Evolutionary conservation across 1,140 invertebrate species (phyloP).

Genomic region (Drosophila nigrodunni): DNA sequence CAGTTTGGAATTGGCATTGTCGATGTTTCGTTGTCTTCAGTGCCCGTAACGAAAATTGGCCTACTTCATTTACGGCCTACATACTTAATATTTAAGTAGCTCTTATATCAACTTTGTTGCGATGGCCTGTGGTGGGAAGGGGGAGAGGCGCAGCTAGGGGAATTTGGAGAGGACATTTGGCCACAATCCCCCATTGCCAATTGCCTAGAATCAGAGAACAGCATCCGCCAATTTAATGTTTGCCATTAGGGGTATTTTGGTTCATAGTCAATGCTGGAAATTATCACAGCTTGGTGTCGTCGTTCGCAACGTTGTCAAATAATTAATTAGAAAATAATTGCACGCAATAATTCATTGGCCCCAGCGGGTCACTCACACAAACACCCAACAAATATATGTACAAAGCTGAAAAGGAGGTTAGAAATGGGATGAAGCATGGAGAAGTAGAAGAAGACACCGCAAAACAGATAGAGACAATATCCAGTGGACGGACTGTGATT

Average conservation of each 20-base stretch:
- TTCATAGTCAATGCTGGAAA: slow-evolving; percentile 63
- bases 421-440: slow-evolving; percentile 4
- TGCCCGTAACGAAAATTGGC: slow-evolving; percentile 3
- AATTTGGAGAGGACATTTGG: slow-evolving; percentile 29
- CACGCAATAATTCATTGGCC: slow-evolving; percentile 77
- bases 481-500: slow-evolving; percentile 55
- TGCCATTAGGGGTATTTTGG: slow-evolving; percentile 55
- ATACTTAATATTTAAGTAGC: slow-evolving; percentile 74
- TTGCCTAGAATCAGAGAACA: slow-evolving; percentile 32
- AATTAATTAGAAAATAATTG: slow-evolving; percentile 84
- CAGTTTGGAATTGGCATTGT: not conserved
- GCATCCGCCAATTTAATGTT: slow-evolving; percentile 63
- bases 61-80: slow-evolving; percentile 49
- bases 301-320: slow-evolving; percentile 72
- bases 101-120: slow-evolving; percentile 29
- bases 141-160: no score
- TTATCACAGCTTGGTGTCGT: slow-evolving; percentile 62
- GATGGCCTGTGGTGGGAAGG: not conserved
- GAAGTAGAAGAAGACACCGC: slow-evolving; percentile 6
- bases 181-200: slow-evolving; percentile 36
- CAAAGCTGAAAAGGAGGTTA: slow-evolving; percentile 28
- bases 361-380: slow-evolving; percentile 56
- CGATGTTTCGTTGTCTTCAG: not conserved
- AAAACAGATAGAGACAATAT: slow-evolving; percentile 44
- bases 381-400: not conserved